phyloP scores from a whole-genome alignment of 2,888 invertebrate genomes.

The Caenorhabditis imperialis region DNA sequence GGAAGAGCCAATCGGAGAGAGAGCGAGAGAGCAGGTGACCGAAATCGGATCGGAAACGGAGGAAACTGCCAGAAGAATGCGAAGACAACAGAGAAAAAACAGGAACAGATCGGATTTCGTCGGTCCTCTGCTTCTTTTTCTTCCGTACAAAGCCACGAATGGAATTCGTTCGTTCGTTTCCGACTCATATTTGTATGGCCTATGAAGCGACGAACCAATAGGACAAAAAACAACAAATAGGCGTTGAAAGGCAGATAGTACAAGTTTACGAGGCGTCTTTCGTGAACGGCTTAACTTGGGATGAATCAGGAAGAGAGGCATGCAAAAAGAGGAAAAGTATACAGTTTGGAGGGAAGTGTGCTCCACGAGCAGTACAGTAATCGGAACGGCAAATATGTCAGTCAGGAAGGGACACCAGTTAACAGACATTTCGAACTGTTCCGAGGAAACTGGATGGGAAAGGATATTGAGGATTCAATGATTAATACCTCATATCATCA shows the following conservation, averaged over 20 bases:
- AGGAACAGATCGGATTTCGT: slow-evolving; percentile 42
- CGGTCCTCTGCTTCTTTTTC: neutral
- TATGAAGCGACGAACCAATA: slow-evolving; percentile 12
- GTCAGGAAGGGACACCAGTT: slow-evolving; percentile 9
- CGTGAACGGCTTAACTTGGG: neutral
- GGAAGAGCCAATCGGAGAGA: slow-evolving; percentile 18
- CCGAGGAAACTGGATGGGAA: neutral
- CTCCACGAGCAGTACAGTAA: slow-evolving; percentile 31
- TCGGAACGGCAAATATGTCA: slow-evolving; percentile 50
- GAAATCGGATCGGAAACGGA: slow-evolving; percentile 32
- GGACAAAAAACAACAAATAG: slow-evolving; percentile 1
- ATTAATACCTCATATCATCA: too few species aligned
- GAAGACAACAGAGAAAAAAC: slow-evolving; percentile 10
- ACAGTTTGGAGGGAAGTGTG: slow-evolving; percentile 33
- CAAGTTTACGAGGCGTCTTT: slow-evolving; percentile 37
- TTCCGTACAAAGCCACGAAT: slow-evolving; percentile 35
- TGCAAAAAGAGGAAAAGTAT: slow-evolving; percentile 33
- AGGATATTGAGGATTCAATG: neutral
- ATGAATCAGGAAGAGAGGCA: slow-evolving; percentile 30
- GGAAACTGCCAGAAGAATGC: neutral
- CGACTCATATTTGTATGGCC: slow-evolving; percentile 26
- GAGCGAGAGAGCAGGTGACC: slow-evolving; percentile 19
- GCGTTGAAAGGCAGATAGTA: slow-evolving; percentile 9
- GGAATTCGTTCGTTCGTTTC: slow-evolving; percentile 25
- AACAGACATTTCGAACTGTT: slow-evolving; percentile 14